Evolutionary conservation across 2,113 vertebrate genomes (phyloP), one percentile per base, ranked within the genome.

Genomic region (Aleadryas rufinucha): DNA sequence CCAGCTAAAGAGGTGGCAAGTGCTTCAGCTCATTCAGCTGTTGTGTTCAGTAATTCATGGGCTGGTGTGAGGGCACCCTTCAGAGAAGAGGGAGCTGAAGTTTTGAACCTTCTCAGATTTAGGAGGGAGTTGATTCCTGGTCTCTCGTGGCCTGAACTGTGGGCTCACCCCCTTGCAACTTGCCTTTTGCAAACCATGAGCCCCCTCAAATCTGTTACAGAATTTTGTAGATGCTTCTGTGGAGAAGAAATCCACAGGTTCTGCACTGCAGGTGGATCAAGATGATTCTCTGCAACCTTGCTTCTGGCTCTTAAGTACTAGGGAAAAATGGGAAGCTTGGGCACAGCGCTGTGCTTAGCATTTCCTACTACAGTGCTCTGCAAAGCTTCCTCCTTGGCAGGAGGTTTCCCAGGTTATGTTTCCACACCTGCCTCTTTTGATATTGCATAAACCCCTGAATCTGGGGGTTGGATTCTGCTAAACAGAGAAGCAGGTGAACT

Each of bases 61-160:
- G 50, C 47, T 59, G 33, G 23, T 22, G 24, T 50, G 65, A 66
- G 47, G 60, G 20, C 61, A 60, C 19, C 33, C 41, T 56, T 66
- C 84, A 84, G 31, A 78, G 52, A 70, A 87, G 47, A 27, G 53
- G 37, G 24, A 53, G 44, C 17, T 87, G 42, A 45, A 39, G 16
- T 66, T 91, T 63, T 66, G 37, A 54, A 45, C 37, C 50, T 57
- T 47, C 31, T 68, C 31, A 18, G 20, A 18, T 82, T 87, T 79
- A 69, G 85, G 61, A 75, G 10, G 42, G 18, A 42, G 21, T 33
- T 59, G 21, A 39, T 70, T 74, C 30, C 47, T n/a, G 22, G 26
- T 72, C 22, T 82, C 33, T 75, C 0, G 0, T 42, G 22, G n/a
- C 15, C 47, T 61, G 27, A 56, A 27, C 9, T 1, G 1, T 20